phyloP scores from a whole-genome alignment of 2,113 vertebrate species.

The Halichoeres trimaculatus region DNA sequence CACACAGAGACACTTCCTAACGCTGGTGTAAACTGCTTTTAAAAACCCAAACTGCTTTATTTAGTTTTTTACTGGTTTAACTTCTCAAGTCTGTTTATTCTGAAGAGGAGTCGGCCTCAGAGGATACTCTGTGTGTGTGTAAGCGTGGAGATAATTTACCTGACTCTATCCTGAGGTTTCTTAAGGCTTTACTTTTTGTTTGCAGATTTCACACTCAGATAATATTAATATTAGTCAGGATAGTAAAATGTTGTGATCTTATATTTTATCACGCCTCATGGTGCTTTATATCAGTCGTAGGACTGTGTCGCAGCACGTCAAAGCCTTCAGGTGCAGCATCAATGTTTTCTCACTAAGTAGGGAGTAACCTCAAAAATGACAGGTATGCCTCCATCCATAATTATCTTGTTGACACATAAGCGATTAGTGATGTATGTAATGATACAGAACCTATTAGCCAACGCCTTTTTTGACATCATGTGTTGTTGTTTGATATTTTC shows the following conservation, averaged over 20 bases:
- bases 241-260: not conserved
- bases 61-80: no score
- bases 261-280: not conserved
- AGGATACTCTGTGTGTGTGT: no score
- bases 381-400: slow-evolving; percentile 35
- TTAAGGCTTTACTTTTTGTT: no score
- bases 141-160: no score
- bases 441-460: slow-evolving; percentile 34
- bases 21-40: no score
- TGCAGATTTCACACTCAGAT: no score
- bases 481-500: slow-evolving; percentile 68
- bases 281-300: not conserved
- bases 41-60: no score
- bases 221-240: no score
- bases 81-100: no score
- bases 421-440: slow-evolving; percentile 18
- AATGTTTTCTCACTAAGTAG: slow-evolving; percentile 13
- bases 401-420: slow-evolving; percentile 45
- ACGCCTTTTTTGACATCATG: slow-evolving; percentile 60
- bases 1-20: no score
- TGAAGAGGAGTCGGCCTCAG: no score
- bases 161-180: no score
- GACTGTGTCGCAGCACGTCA: not conserved
- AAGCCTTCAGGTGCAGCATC: not conserved
- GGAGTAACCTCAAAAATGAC: slow-evolving; percentile 48